Percentiles rank a stretch among this genome's conserved stretches.
These are phyloP conservation scores for Centropristis striata DNA, from an alignment of 2,113 vertebrate genomes.

Conservation along the genomic window DNA sequence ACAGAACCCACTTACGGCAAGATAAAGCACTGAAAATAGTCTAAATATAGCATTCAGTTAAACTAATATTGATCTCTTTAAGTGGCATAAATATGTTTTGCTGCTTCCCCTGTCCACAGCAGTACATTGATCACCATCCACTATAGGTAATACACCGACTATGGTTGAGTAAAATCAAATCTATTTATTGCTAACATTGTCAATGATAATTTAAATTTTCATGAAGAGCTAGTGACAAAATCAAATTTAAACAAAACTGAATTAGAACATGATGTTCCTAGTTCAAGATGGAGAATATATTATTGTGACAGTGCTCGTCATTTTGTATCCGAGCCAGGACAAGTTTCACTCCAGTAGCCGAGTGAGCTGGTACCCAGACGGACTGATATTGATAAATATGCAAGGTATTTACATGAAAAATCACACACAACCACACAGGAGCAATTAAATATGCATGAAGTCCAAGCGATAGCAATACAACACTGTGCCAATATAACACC, in stretches of 20 bases:
- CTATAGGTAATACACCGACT: no score
- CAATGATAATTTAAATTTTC: no score
- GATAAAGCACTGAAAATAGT: no score
- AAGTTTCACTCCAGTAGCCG: background rate
- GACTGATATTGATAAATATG: slow-evolving; percentile 4
- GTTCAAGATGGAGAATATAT: background rate
- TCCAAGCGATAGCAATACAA: slow-evolving; percentile 27
- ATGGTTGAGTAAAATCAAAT: no score
- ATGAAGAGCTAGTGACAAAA: no score
- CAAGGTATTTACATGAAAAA: slow-evolving; percentile 20
- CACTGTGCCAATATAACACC: slow-evolving; percentile 36
- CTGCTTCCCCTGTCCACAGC: no score
- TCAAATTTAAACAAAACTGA: no score
- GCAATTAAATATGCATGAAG: slow-evolving; percentile 47
- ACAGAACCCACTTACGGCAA: no score
- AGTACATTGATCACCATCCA: no score
- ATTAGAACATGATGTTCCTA: background rate
- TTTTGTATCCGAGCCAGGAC: background rate
- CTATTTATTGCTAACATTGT: no score
- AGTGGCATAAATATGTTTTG: no score
- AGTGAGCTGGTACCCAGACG: slow-evolving; percentile 3
- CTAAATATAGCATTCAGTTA: background rate
- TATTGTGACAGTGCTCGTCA: background rate
- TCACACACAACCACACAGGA: slow-evolving; percentile 16
- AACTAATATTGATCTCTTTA: background rate